These are phyloP conservation scores for Phlogophora meticulosa DNA, from an alignment of 2,888 invertebrate genomes.

Conservation along the genomic window DNA sequence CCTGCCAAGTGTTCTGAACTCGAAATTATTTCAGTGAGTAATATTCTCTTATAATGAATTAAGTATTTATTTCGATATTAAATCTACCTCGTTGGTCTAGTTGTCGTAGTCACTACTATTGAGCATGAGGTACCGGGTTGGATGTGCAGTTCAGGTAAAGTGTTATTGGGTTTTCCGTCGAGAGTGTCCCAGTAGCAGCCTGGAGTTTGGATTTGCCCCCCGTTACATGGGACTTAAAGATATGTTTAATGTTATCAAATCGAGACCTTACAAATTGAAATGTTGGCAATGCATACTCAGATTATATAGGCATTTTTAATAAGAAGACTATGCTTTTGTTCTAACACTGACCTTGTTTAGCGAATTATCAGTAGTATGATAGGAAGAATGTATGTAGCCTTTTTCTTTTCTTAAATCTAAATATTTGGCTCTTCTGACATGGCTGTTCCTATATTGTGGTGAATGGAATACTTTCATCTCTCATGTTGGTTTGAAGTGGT, in stretches of 20 bases:
- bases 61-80: neutral
- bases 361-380: neutral
- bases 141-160: too few relatives aligned
- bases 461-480: neutral
- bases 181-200: too few relatives aligned
- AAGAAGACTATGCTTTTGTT: neutral
- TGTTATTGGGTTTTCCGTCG: too few relatives aligned
- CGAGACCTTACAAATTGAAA: too few relatives aligned
- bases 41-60: neutral
- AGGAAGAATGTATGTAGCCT: neutral
- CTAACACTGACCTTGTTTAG: neutral
- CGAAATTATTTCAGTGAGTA: constrained; percentile 27
- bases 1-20: constrained; percentile 1
- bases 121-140: too few relatives aligned
- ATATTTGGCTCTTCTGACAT: neutral
- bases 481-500: constrained; percentile 38
- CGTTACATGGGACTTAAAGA: too few relatives aligned
- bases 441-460: constrained; percentile 30
- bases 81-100: too few relatives aligned
- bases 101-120: too few relatives aligned
- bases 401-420: constrained; percentile 5
- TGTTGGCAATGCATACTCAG: too few relatives aligned
- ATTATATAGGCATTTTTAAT: too few relatives aligned
- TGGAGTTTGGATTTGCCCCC: too few relatives aligned
- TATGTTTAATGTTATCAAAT: too few relatives aligned